Base-by-base conservation (phyloP, 1,140 invertebrate species). In the Anastatus disparis region DNA sequence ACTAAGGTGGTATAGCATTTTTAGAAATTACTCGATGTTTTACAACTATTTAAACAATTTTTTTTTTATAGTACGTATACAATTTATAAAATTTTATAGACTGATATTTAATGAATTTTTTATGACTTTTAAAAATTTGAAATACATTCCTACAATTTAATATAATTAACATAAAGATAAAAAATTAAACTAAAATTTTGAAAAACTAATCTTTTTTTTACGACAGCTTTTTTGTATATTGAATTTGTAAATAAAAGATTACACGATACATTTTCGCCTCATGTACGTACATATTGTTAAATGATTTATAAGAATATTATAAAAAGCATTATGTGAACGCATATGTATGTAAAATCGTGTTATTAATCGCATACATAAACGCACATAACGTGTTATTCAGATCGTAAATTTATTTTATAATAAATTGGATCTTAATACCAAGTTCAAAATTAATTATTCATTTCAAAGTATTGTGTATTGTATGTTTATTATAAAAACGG, bases 161-260 rank as follows among this genome's bases (percentile, higher is more conserved):
- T 20, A 22, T 22, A 20, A 58, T 40, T 31, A n/a, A 31, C 27
- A 61, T 3, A 42, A 61, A n/a, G 27, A 26, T 48, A 1, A 48
- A 48, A 9, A 53, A 29, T 27, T 17, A 24, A 17, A 48, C 20
- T 24, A 44, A 17, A 17, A 20, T 56, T 1, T 35, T 52, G 17
- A 44, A 38, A 12, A 10, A 66, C 35, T 40, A 35, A 35, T 55
- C 15, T 70, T 56, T 35, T 26, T 42, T 38, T 53, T 0, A 42
- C 29, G 8, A 46, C 22, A 70, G 9, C n/a, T 58, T 62, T 52
- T 66, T 3, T 62, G 35, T 59, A 67, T 31, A 56, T 62, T 72
- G 15, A 22, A 63, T 20, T 3, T 73, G 64, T 73, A 68, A 69
- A 73, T 73, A 72, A 61, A 13, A 55, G 27, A 68, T 72, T 62